Percentiles rank a stretch among this genome's conserved stretches.
Evolutionary conservation across 1,140 invertebrate species (phyloP).

Genomic region (Grapholita molesta): DNA sequence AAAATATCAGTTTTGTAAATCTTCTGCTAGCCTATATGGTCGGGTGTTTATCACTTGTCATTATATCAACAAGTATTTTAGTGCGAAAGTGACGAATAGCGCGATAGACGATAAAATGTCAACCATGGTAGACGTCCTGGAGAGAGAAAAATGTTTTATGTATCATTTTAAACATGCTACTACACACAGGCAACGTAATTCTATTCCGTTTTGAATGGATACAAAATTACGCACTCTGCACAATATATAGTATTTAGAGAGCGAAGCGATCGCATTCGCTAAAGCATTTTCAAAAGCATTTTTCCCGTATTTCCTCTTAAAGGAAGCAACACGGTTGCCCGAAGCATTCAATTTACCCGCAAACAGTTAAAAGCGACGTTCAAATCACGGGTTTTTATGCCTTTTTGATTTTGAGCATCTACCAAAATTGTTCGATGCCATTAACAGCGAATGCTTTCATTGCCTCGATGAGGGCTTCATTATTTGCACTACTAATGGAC

Average conservation of each 20-base stretch:
- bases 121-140: too few relatives aligned
- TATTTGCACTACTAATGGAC: not conserved
- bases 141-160: too few relatives aligned
- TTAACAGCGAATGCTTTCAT: not conserved
- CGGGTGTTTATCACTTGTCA: too few relatives aligned
- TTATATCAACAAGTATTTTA: too few relatives aligned
- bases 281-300: not conserved
- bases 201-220: not conserved
- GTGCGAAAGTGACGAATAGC: too few relatives aligned
- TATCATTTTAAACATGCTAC: too few relatives aligned
- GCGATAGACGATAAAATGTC: too few relatives aligned
- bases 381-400: not conserved
- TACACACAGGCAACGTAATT: too few relatives aligned
- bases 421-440: not conserved
- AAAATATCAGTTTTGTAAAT: too few relatives aligned
- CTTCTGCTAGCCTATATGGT: too few relatives aligned
- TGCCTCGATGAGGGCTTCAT: not conserved
- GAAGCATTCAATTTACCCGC: not conserved
- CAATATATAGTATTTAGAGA: not conserved
- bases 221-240: not conserved
- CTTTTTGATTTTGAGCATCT: not conserved
- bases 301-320: not conserved
- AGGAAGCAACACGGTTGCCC: not conserved
- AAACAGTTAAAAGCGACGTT: not conserved
- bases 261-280: not conserved